phyloP scores from a whole-genome alignment of 2,888 invertebrate species.

The Eupithecia insigniata region DNA sequence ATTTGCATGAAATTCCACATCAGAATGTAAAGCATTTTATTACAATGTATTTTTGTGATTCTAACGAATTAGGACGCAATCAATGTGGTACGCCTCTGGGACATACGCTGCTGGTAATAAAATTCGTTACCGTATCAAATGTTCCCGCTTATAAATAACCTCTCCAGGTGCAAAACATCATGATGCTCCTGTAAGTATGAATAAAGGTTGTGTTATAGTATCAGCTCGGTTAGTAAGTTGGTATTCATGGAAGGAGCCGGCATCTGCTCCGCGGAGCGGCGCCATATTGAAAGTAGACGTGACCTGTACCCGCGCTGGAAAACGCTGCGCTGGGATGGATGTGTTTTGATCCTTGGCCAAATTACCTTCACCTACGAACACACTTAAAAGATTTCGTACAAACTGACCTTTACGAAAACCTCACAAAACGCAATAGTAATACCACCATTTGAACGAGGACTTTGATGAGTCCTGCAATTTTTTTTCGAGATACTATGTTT shows the following conservation, averaged over 20 bases:
- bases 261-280: slow-evolving; percentile 37
- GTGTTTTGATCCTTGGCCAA: slow-evolving; percentile 28
- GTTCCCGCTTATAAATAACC: background rate
- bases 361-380: too few species aligned
- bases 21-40: too few species aligned
- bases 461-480: too few species aligned
- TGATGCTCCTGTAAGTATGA: background rate
- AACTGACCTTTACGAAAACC: too few species aligned
- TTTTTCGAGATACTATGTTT: too few species aligned
- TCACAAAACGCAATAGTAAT: too few species aligned
- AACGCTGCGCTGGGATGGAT: slow-evolving; percentile 4
- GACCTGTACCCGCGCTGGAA: slow-evolving; percentile 30
- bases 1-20: too few species aligned
- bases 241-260: slow-evolving; percentile 28
- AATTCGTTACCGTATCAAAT: background rate
- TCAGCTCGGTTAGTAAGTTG: slow-evolving; percentile 24
- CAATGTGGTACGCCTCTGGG: background rate
- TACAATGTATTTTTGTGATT: too few species aligned
- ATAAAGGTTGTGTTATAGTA: slow-evolving; percentile 11
- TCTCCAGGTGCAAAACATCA: background rate
- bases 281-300: slow-evolving; percentile 45
- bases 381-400: too few species aligned
- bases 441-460: too few species aligned
- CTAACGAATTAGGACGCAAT: background rate
- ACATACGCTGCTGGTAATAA: background rate